Percentiles rank a stretch among this genome's conserved stretches.
phyloP scores from a whole-genome alignment of 2,113 vertebrate genomes.

The Menura novaehollandiae region DNA sequence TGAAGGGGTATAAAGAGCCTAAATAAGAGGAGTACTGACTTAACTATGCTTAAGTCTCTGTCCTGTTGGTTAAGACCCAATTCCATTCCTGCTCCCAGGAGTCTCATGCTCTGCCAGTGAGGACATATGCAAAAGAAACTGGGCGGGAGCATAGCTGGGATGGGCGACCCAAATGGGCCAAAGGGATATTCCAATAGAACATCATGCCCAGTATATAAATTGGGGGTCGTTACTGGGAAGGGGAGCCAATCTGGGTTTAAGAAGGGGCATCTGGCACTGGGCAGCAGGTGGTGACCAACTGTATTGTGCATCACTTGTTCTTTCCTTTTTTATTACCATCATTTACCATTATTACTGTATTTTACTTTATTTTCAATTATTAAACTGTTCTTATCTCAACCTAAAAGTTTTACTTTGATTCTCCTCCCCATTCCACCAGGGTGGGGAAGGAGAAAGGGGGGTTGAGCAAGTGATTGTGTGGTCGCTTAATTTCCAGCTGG shows the following conservation, averaged over 20 bases:
- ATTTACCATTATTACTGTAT: background rate
- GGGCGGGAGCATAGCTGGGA: background rate
- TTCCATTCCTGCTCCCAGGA: background rate
- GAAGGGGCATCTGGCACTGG: background rate
- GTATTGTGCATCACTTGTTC: background rate
- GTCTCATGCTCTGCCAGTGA: background rate
- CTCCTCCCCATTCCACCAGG: background rate
- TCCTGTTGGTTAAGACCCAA: background rate
- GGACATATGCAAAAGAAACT: background rate
- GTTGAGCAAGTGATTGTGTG: background rate
- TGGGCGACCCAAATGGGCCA: background rate
- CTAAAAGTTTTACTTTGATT: background rate
- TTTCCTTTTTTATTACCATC: background rate
- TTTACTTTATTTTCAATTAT: background rate
- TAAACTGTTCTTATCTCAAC: background rate
- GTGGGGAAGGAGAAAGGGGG: background rate
- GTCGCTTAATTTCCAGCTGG: background rate
- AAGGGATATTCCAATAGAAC: background rate
- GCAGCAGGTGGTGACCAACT: background rate
- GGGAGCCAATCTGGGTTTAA: background rate
- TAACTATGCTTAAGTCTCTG: background rate
- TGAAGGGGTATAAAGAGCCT: background rate
- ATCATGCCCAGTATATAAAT: background rate
- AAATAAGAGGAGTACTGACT: background rate
- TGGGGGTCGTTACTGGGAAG: background rate